Percentiles rank a stretch among this genome's conserved stretches.
These are phyloP conservation scores for Morbakka virulenta DNA, from an alignment of 30 jellyfish, hydroid and myxozoan species.

Conservation along the genomic window DNA sequence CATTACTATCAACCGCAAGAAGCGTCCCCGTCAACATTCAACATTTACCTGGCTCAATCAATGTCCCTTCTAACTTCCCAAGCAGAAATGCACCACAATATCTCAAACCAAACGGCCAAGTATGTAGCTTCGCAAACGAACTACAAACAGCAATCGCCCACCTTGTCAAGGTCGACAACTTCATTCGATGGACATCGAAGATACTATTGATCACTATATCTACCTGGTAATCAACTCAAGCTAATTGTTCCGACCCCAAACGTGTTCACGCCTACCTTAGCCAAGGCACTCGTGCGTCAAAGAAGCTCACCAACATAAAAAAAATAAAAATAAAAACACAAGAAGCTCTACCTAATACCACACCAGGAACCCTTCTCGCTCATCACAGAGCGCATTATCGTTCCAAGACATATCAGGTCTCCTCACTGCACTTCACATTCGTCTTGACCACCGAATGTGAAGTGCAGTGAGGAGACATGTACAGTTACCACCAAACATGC, in stretches of 20 bases:
- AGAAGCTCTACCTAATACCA: neutral
- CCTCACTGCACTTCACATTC: constrained; percentile 2
- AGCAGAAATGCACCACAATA: neutral
- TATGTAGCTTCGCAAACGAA: neutral
- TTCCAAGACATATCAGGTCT: neutral
- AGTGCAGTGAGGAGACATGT: too few relatives aligned
- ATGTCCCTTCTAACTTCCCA: neutral
- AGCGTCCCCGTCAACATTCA: neutral
- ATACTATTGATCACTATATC: too few relatives aligned
- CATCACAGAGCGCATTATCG: neutral
- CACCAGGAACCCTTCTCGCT: neutral
- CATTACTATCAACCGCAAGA: neutral
- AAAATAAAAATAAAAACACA: neutral
- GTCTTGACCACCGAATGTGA: neutral
- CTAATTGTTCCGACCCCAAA: neutral
- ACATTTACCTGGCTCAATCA: neutral
- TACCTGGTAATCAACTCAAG: neutral
- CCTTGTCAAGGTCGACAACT: neutral
- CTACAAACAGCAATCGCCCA: neutral
- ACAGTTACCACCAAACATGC: too few relatives aligned
- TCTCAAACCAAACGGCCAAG: neutral
- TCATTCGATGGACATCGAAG: neutral
- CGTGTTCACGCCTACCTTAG: neutral
- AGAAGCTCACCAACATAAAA: neutral
- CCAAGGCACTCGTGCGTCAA: neutral